Base-by-base conservation (phyloP, 1,140 invertebrate genomes). In the Trachelipus rathkii region DNA sequence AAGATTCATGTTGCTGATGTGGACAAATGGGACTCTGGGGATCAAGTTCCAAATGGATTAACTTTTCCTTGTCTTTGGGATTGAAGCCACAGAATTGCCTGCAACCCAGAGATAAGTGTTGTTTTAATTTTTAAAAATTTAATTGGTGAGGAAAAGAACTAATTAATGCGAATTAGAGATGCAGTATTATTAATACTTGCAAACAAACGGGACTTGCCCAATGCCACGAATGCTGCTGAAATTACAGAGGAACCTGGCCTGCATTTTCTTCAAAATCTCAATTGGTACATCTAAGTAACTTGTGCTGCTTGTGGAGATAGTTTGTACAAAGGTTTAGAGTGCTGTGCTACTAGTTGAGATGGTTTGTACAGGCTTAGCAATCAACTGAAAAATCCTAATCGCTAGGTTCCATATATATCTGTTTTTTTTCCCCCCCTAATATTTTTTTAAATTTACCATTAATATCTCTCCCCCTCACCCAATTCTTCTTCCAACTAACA, bases 151-250 rank as follows among this genome's bases (percentile, higher is more conserved):
- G 96, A 96, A n/a, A 90, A 94, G 85, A 92, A 95, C 83, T 97
- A 99, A 87, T 85, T 99, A 70, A 92, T 92, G 82, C 92, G 95
- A 85, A 98, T 99, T 0, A 89, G 95, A 84, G 96, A 99, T 88
- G 96, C 97, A 45, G 94, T 98, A 9, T 89, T 99, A 15, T 87
- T 99, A 79, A 93, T 99, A 44, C 99, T 99, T 88, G 97, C 97
- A 33, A 99, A 99, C 86, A 99, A 99, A 88, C 97, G 99, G 88
- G 97, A 99, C 86, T 89, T 98, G 82, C 97, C 97, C 3, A 98
- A 99, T 87, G 95, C 96, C 15, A 98, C 98, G 96, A 94, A 91
- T 79, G 94, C 95, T 46, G 93, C 95, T 4, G 96, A 99, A 87
- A 89, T 99, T 72, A 98, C 95, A 67, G 96, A 98, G 84, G 97